Conservation (phyloP, 2,797 vertebrate species). For the Okamejei kenojei region DNA sequence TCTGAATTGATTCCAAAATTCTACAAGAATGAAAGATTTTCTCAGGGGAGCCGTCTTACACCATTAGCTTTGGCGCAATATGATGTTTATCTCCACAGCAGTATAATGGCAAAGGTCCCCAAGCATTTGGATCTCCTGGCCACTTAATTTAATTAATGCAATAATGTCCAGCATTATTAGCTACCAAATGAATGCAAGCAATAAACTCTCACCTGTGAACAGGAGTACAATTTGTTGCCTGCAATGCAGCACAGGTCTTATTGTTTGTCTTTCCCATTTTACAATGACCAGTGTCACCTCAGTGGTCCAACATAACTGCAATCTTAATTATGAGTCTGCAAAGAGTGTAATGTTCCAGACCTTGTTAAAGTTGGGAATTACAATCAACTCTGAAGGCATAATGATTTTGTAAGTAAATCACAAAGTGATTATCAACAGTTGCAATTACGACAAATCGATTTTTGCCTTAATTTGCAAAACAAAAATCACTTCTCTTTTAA, state of each 20-base stretch:
- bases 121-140: neutral
- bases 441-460: conserved; percentile 26
- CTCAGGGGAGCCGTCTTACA: neutral
- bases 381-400: neutral
- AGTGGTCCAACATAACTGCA: neutral
- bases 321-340: neutral
- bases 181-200: neutral
- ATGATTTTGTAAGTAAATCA: neutral
- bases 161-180: neutral
- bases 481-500: conserved; percentile 20
- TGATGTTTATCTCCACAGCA: neutral
- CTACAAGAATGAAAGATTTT: neutral
- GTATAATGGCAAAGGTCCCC: neutral
- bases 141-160: neutral
- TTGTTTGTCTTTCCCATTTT: neutral
- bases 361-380: neutral
- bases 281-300: neutral
- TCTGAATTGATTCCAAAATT: neutral
- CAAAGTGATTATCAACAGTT: conserved; percentile 16
- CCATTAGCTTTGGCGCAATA: neutral
- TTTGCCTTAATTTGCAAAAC: conserved; percentile 9
- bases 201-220: neutral
- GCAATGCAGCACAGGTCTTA: neutral
- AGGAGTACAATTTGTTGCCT: neutral
- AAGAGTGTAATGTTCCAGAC: neutral